Evolutionary conservation across 2,888 invertebrate genomes (phyloP), one percentile per base, ranked within the genome.

Genomic region (Selenia dentaria): DNA sequence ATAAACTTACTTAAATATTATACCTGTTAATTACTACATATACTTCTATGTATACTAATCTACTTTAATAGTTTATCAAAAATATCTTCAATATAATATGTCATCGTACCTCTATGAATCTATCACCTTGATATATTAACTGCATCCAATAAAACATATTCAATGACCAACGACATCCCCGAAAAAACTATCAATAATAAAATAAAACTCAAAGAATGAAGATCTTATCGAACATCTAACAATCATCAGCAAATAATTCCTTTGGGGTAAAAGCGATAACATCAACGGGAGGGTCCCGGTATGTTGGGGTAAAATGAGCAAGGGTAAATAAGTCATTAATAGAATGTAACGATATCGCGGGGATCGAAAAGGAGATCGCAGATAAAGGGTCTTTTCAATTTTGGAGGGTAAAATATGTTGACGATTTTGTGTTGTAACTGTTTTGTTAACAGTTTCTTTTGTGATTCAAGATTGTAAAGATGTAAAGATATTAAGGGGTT

Each of bases 261-360:
- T 48, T 59, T 42, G 57, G 67, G 74, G 74, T 58, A 55, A 67
- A 64, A 39, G 55, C 56, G 74, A 75, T 75, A 40, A 47, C 67
- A 62, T 60, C 54, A 47, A 25, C 25, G 22, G 26, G 41, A 39
- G 25, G 25, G 25, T 9, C 6, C 3, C 31, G 16, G 25, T 25
- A 26, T 16, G 16, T 16, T 18, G 34, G 41, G 62, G 58, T 62
- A 46, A 63, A 67, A 57, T 61, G 66, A 64, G 64, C 70, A 72
- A 70, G 74, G 74, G 48, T 38, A 74, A 79, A 74, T 79, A 77
- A 79, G 80, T 84, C 83, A 86, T 86, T 85, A 86, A 84, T 84
- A 83, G 78, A 81, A 81, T 70, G 81, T 78, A 78, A 74, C 71
- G 62, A 61, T 85, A 85, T 85, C 59, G 64, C 56, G 71, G 75